phyloP scores from a whole-genome alignment of 2,797 vertebrate species.

The Xerus rutilus region DNA sequence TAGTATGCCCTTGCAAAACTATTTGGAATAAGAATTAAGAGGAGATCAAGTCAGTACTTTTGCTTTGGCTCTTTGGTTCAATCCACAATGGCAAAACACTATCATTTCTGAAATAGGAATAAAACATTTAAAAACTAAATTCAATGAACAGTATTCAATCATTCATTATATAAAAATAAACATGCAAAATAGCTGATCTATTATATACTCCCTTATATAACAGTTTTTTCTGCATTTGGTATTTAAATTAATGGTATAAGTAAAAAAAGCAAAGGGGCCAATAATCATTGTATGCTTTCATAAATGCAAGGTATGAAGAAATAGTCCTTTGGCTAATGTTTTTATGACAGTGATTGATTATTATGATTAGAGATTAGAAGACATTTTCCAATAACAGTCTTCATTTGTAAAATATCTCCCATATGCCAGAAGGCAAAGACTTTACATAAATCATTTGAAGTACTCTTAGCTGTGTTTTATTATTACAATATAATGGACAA shows the following conservation, averaged over 20 bases:
- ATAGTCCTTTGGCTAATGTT: not conserved
- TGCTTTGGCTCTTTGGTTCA: not conserved
- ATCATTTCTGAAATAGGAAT: not conserved
- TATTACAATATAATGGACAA: not conserved
- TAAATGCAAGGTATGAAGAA: not conserved
- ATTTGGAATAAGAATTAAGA: conserved; percentile 11
- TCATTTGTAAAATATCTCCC: not conserved
- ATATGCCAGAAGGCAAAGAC: not conserved
- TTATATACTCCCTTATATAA: not conserved
- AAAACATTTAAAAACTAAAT: not conserved
- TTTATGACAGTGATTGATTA: conserved; percentile 60
- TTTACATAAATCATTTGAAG: conserved; percentile 30
- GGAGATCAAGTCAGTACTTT: not conserved
- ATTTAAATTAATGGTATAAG: not conserved
- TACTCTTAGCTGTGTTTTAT: conserved; percentile 23
- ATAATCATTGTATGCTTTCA: not conserved
- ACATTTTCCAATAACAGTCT: conserved; percentile 49
- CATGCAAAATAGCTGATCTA: not conserved
- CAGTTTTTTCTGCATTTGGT: not conserved
- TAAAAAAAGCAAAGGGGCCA: not conserved
- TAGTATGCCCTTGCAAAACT: not conserved
- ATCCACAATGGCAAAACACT: not conserved
- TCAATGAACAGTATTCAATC: conserved; percentile 20
- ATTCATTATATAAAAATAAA: conserved; percentile 22
- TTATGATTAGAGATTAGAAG: conserved; percentile 54